phyloP scores from a whole-genome alignment of 35 echinoderm and acorn worm genomes.

The Lytechinus pictus region DNA sequence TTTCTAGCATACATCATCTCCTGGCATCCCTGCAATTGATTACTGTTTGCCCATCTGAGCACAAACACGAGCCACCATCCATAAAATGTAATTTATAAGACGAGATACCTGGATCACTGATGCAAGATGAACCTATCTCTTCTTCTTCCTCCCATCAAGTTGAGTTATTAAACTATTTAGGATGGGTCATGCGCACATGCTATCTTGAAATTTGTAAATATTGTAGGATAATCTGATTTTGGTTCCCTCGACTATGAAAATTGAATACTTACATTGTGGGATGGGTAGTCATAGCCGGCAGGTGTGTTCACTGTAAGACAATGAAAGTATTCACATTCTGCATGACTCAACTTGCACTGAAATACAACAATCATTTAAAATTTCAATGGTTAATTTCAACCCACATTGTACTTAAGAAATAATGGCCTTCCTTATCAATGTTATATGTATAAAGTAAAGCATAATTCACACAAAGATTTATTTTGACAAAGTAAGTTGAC shows the following conservation, averaged over 20 bases:
- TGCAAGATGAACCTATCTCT: not conserved
- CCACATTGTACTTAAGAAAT: not conserved
- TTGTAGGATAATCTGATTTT: not conserved
- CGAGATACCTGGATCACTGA: not conserved
- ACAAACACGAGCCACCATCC: constrained; percentile 16
- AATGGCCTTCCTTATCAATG: too few species aligned
- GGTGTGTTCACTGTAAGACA: not conserved
- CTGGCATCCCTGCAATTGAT: constrained; percentile 1
- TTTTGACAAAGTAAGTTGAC: too few species aligned
- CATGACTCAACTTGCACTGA: not conserved
- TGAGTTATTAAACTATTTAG: not conserved
- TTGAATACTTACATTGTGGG: not conserved
- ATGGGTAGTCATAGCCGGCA: not conserved
- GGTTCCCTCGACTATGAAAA: not conserved
- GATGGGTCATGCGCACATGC: not conserved
- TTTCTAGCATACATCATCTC: not conserved
- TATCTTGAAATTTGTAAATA: constrained; percentile 6
- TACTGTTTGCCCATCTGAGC: constrained; percentile 9
- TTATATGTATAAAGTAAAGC: too few species aligned
- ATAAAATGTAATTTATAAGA: constrained; percentile 21
- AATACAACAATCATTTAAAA: not conserved
- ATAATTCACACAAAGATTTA: too few species aligned
- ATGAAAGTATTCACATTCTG: not conserved
- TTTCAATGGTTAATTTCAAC: not conserved
- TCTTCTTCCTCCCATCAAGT: not conserved